Evolutionary conservation across 1,140 invertebrate genomes (phyloP).

Genomic region (Latrodectus geometricus): DNA sequence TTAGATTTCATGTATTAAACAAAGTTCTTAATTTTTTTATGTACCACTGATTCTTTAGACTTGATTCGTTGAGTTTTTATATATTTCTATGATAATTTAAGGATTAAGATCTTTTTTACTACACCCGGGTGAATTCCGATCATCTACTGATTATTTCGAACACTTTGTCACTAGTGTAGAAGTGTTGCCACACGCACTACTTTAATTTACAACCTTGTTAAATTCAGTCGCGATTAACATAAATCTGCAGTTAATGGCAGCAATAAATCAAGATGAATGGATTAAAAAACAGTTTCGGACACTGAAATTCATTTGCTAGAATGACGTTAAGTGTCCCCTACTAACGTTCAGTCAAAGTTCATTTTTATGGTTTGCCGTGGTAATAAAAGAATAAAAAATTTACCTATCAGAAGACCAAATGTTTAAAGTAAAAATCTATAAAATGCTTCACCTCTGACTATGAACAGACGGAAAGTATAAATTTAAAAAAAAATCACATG

Average conservation of each 20-base stretch:
- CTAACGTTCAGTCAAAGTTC: not conserved
- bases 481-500: too few relatives aligned
- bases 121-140: not conserved
- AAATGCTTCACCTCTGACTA: too few relatives aligned
- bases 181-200: conserved; percentile 32
- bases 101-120: too few relatives aligned
- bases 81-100: too few relatives aligned
- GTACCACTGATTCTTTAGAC: too few relatives aligned
- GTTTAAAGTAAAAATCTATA: too few relatives aligned
- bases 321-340: not conserved
- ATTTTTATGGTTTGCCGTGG: not conserved
- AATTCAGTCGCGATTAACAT: conserved; percentile 20
- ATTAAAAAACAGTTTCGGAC: not conserved
- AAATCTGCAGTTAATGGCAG: conserved; percentile 11
- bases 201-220: conserved; percentile 36
- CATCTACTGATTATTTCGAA: not conserved
- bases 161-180: not conserved
- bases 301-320: not conserved
- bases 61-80: too few relatives aligned
- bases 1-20: too few relatives aligned
- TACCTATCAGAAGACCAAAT: too few relatives aligned
- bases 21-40: too few relatives aligned
- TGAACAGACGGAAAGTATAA: too few relatives aligned
- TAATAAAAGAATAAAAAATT: not conserved
- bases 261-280: not conserved